Conservation (phyloP, 2,113 vertebrate genomes). For the Ascaphus truei region DNA sequence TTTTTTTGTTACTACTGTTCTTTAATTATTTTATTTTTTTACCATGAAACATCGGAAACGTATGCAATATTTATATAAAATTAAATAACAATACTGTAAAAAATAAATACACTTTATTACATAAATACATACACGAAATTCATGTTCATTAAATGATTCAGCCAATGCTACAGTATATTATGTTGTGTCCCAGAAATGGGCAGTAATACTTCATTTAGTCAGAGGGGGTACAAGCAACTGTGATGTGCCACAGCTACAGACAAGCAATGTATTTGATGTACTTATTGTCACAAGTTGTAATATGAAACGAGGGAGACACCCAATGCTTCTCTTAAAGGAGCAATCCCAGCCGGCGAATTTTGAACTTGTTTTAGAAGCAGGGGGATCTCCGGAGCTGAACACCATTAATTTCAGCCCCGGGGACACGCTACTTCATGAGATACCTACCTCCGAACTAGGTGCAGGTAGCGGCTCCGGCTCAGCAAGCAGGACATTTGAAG, state of each 20-base stretch:
- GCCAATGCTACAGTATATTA: slow-evolving; percentile 77
- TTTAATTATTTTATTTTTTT: too few relatives aligned
- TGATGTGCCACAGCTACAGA: slow-evolving; percentile 48
- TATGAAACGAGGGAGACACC: slow-evolving; percentile 85
- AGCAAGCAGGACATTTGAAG: too few relatives aligned
- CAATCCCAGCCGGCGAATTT: too few relatives aligned
- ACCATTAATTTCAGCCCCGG: too few relatives aligned
- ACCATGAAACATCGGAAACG: slow-evolving; percentile 71
- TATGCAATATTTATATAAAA: slow-evolving; percentile 76
- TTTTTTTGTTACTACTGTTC: too few relatives aligned
- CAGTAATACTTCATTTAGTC: slow-evolving; percentile 54
- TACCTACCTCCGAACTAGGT: too few relatives aligned
- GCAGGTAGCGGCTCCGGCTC: too few relatives aligned
- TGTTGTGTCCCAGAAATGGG: slow-evolving; percentile 56
- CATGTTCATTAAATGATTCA: slow-evolving; percentile 72
- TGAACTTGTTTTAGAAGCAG: too few relatives aligned
- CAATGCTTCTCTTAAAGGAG: slow-evolving; percentile 64
- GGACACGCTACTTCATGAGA: too few relatives aligned
- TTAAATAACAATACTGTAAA: slow-evolving; percentile 87
- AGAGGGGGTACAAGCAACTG: slow-evolving; percentile 53
- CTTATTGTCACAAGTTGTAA: slow-evolving; percentile 57
- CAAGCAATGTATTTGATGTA: slow-evolving; percentile 40
- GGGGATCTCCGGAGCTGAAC: too few relatives aligned
- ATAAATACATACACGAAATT: slow-evolving; percentile 82
- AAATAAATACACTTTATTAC: slow-evolving; percentile 98